These are phyloP conservation scores for Heloderma charlesbogerti DNA, from an alignment of 2,113 vertebrate species.

Conservation along the genomic window DNA sequence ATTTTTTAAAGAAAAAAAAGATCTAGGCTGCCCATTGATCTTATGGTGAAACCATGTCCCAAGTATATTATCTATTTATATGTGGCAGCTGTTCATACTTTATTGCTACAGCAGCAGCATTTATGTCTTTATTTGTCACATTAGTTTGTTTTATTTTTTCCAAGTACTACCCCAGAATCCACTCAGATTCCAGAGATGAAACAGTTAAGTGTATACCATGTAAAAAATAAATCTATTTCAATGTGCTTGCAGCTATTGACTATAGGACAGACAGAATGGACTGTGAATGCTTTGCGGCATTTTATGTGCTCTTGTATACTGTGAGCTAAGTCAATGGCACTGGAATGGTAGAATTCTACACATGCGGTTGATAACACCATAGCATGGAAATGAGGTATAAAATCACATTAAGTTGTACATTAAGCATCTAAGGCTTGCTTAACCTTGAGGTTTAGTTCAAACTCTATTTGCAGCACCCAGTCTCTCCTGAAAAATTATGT, in stretches of 20 bases:
- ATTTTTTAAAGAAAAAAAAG: too few species aligned
- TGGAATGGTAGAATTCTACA: not conserved
- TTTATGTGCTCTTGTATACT: not conserved
- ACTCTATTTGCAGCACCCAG: not conserved
- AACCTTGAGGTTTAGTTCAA: not conserved
- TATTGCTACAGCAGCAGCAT: too few species aligned
- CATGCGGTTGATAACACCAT: not conserved
- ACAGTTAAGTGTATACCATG: not conserved
- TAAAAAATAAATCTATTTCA: not conserved
- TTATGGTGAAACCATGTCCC: not conserved
- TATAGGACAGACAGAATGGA: too few species aligned
- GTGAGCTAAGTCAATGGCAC: not conserved
- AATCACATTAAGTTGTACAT: not conserved
- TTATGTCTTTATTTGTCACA: not conserved
- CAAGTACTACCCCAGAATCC: not conserved
- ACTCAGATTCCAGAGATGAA: not conserved
- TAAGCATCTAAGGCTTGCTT: not conserved
- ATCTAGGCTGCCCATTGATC: not conserved
- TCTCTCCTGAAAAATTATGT: not conserved
- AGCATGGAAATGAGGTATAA: too few species aligned
- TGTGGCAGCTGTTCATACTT: not conserved
- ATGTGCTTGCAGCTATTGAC: not conserved
- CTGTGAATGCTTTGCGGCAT: not conserved
- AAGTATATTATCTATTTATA: not conserved
- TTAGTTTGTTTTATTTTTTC: not conserved